Evolutionary conservation across 92 coral and sea anemone genomes (phyloP).

Genomic region (Zoanthus solanderi): DNA sequence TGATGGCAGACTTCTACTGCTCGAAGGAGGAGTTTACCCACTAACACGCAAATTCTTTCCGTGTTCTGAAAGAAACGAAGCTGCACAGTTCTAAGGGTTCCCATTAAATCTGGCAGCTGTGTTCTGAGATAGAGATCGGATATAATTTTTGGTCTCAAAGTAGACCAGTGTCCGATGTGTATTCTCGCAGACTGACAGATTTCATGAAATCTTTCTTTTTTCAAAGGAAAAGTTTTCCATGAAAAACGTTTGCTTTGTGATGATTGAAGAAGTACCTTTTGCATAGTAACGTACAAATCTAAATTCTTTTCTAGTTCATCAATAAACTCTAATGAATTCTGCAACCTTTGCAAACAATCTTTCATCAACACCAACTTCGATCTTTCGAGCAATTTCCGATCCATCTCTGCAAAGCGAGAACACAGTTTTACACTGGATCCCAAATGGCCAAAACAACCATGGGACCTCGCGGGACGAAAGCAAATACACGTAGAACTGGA

Average conservation of each 20-base stretch:
- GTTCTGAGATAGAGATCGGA: constrained; percentile 64
- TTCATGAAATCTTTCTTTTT: constrained; percentile 77
- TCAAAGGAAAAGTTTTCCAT: constrained; percentile 69
- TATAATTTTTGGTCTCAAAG: constrained; percentile 62
- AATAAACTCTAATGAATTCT: constrained; percentile 68
- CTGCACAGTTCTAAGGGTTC: constrained; percentile 59
- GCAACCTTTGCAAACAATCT: constrained; percentile 79
- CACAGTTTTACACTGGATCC: constrained; percentile 71
- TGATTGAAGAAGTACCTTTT: constrained; percentile 21
- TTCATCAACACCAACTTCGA: constrained; percentile 72
- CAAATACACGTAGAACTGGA: constrained; percentile 55
- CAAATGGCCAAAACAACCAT: constrained; percentile 75
- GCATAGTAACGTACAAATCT: constrained; percentile 66
- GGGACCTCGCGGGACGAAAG: constrained; percentile 55
- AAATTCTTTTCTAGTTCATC: constrained; percentile 68
- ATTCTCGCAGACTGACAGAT: constrained; percentile 87
- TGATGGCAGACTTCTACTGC: constrained; percentile 68
- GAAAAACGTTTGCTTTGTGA: constrained; percentile 36
- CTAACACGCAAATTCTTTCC: constrained; percentile 53
- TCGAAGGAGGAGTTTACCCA: constrained; percentile 62
- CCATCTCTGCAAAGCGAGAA: constrained; percentile 73
- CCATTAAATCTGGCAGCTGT: constrained; percentile 61
- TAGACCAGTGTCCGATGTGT: constrained; percentile 76
- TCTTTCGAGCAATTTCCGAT: constrained; percentile 75
- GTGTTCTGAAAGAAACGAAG: constrained; percentile 45